These are phyloP conservation scores for Hydraecia micacea DNA, from an alignment of 2,888 invertebrate genomes.

Conservation along the genomic window DNA sequence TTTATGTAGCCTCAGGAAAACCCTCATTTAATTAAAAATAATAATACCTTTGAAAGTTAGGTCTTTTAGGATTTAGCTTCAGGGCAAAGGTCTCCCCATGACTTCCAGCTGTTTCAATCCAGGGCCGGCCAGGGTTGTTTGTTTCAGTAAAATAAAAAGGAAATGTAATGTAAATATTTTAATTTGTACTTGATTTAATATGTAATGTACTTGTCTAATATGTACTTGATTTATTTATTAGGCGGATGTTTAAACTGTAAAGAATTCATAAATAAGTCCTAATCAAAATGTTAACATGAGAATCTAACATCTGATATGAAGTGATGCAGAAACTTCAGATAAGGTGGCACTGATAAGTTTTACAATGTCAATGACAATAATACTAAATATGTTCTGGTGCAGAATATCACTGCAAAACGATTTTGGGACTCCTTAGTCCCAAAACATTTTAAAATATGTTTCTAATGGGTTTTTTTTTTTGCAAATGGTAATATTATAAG, in stretches of 20 bases:
- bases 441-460: neutral
- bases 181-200: neutral
- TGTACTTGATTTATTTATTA: neutral
- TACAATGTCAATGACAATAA: constrained; percentile 38
- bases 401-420: neutral
- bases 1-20: neutral
- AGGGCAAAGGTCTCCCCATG: neutral
- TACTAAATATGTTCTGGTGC: neutral
- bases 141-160: neutral
- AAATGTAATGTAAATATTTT: neutral
- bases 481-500: neutral
- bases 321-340: constrained; percentile 30
- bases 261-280: constrained; percentile 22
- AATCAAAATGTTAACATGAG: constrained; percentile 48
- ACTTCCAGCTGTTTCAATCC: neutral
- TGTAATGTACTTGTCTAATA: no score
- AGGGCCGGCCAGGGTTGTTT: no score
- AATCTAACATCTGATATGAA: constrained; percentile 33
- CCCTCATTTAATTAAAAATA: neutral
- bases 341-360: constrained; percentile 35
- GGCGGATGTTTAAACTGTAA: constrained; percentile 7
- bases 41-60: neutral
- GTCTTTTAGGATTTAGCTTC: neutral
- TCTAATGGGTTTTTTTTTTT: neutral
- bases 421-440: neutral